Evolutionary conservation across 2,113 vertebrate species (phyloP).

Genomic region (Muntiacus muntjak): DNA sequence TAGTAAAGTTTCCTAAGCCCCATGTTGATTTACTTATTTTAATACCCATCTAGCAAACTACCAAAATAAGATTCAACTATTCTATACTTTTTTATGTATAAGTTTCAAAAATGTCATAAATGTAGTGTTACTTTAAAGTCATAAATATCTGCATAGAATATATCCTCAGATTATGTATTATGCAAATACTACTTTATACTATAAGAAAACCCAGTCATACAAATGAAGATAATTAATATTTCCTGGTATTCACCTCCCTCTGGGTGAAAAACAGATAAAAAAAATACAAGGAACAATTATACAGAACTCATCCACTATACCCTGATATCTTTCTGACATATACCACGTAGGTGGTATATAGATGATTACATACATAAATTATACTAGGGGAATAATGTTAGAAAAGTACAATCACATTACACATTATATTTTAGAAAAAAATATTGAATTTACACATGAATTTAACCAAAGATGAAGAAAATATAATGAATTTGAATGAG

Average conservation of each 20-base stretch:
- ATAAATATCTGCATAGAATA: neutral
- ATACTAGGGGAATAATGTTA: neutral
- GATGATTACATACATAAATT: neutral
- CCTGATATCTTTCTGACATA: too few relatives aligned
- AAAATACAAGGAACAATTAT: too few relatives aligned
- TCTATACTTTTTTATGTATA: neutral
- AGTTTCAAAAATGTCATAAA: neutral
- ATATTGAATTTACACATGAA: neutral
- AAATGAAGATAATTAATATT: neutral
- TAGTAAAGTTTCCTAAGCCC: neutral
- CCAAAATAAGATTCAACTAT: neutral
- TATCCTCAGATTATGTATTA: neutral
- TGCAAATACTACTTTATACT: neutral
- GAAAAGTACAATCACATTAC: neutral
- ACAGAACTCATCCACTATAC: too few relatives aligned
- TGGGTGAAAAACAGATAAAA: neutral
- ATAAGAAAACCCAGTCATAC: neutral
- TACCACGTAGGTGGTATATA: neutral
- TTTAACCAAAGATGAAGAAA: neutral
- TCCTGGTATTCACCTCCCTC: neutral
- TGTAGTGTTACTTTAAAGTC: neutral
- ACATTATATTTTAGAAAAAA: neutral
- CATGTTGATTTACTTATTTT: neutral
- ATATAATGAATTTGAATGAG: neutral
- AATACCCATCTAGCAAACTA: neutral